Evolutionary conservation across 2,113 vertebrate genomes (phyloP).

Genomic region (human): DNA sequence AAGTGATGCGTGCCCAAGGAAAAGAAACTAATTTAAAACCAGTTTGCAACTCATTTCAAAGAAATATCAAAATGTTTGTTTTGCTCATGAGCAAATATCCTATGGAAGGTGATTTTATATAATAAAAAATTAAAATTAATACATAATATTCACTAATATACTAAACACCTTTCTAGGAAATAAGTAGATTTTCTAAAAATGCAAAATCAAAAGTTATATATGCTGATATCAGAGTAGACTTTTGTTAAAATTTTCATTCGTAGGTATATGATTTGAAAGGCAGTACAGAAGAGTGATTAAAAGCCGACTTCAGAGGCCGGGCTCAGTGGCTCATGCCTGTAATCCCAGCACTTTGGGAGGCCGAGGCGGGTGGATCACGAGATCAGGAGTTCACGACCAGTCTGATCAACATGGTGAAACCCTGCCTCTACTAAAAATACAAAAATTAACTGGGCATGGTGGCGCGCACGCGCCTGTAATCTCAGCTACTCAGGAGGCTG

Average conservation of each 20-base stretch:
- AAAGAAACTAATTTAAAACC: neutral
- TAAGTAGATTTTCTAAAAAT: neutral
- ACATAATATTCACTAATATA: neutral
- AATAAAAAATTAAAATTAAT: neutral
- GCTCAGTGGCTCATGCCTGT: too few species aligned
- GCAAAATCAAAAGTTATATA: neutral
- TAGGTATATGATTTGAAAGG: neutral
- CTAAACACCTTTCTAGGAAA: neutral
- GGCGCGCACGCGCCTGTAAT: too few species aligned
- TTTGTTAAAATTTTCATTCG: neutral
- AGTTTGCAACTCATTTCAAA: neutral
- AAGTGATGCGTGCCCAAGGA: neutral
- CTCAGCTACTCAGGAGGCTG: too few species aligned
- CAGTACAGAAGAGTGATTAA: neutral
- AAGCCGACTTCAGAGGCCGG: neutral
- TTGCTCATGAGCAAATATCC: neutral
- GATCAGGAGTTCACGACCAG: too few species aligned
- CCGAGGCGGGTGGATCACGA: too few species aligned
- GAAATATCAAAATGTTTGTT: neutral
- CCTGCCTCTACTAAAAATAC: too few species aligned
- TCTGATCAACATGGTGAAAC: too few species aligned
- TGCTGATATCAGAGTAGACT: neutral
- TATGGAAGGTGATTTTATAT: neutral
- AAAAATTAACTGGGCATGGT: too few species aligned
- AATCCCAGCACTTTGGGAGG: too few species aligned